Base-by-base conservation (phyloP, 2,113 vertebrate genomes). In the Sylvietta virens region DNA sequence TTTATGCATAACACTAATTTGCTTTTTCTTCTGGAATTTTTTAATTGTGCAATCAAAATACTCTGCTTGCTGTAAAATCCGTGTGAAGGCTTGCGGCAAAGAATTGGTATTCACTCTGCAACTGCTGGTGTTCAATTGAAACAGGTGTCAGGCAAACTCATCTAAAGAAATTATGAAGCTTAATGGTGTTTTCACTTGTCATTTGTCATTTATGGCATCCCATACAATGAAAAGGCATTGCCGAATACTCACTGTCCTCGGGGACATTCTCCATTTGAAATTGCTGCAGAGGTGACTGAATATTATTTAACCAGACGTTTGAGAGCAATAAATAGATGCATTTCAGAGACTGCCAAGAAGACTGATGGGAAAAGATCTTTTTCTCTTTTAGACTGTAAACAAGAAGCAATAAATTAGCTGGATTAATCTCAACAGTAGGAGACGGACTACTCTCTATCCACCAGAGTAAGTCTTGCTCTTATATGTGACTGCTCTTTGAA, bases 281-380 rank as follows among this genome's bases (percentile, higher is more conserved):
- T 69, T 96, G 76, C 76, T 88, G 86, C 79, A 86, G 85, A 96
- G 87, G 95, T 96, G 92, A 97, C 92, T 92, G 92, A 95, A 90
- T 94, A 73, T 96, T 97, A 91, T 95, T 97, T 96, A 97, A 96
- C 54, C 35, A 92, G 91, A 90, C 77, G 42, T 93, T 95, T 94
- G 94, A 92, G 71, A 83, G 71, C 90, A 94, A 88, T 96, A 96
- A 97, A 94, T 83, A 83, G 70, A 61, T 70, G 64, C 45, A 86
- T 97, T 97, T 98, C 78, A 77, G 61, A 91, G 93, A 81, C 79
- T 94, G 62, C 67, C 86, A 90, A 79, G 88, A 97, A 96, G 95
- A 97, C 67, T 95, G 88, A 95, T 97, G n/a, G 66, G 70, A 96
- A 96, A 94, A 79, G 67, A 94, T 84, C 81, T 93, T 88, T 81